phyloP scores from a whole-genome alignment of 1,140 invertebrate genomes.

The Linepithema humile region DNA sequence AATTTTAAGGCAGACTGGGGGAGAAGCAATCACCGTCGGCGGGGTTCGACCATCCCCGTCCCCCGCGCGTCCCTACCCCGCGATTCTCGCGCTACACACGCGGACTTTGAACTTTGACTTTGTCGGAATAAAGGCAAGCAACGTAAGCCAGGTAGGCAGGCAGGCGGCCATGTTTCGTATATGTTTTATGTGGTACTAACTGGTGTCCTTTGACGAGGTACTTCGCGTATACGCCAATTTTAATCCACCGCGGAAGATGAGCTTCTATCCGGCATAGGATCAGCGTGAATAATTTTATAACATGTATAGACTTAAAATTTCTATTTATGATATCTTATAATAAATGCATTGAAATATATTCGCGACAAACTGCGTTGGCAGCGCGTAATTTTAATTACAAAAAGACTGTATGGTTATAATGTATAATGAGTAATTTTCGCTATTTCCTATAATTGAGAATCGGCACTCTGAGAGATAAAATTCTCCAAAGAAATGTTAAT shows the following conservation, averaged over 20 bases:
- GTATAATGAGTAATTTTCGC: neutral
- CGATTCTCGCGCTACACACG: constrained; percentile 69
- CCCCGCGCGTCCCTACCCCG: constrained; percentile 38
- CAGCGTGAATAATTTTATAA: constrained; percentile 47
- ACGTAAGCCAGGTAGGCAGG: constrained; percentile 71
- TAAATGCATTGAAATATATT: constrained; percentile 2
- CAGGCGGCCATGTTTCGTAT: constrained; percentile 56
- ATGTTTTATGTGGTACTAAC: constrained; percentile 69
- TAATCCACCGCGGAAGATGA: constrained; percentile 49
- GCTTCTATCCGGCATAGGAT: constrained; percentile 41
- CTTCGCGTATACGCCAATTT: constrained; percentile 54
- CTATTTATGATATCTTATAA: neutral
- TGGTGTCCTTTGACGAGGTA: constrained; percentile 63
- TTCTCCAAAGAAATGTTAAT: neutral
- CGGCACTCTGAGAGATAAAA: neutral
- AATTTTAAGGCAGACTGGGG: constrained; percentile 81
- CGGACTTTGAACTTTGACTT: constrained; percentile 77
- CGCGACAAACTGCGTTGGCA: neutral
- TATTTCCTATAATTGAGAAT: neutral
- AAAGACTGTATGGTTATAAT: neutral
- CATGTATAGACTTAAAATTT: constrained; percentile 6
- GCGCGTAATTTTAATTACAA: neutral
- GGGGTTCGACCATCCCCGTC: constrained; percentile 67
- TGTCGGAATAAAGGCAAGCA: constrained; percentile 70
- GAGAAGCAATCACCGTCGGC: constrained; percentile 80